Base-by-base conservation (phyloP, 2,888 invertebrate species). In the Galerucella nymphaeae region DNA sequence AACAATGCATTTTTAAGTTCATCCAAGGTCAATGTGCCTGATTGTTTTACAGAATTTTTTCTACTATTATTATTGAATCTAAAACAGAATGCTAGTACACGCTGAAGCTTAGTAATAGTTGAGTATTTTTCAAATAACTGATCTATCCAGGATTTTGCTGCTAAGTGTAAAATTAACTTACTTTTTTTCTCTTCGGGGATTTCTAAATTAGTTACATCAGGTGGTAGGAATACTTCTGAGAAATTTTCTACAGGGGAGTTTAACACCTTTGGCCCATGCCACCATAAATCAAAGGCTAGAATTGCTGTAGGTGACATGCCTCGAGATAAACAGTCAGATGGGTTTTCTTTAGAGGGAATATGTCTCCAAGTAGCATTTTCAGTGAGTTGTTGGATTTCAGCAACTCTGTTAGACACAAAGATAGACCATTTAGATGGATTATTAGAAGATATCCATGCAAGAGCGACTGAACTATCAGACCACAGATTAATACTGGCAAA, bases 351-450 rank as follows among this genome's bases (percentile, higher is more conserved):
- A 11, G 58, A 58, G 13, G 23, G 20, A 4, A 23, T 58, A 13
- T 58, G 58, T 58, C 59, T 30, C 59, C 14, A 59, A 13, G 59
- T 59, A 0, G 59, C 30, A 41, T 59, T 59, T 59, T n/a, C 38
- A 0, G 59, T 59, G n/a, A 38, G 13, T 30, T 59, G 38, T 66
- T 66, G 66, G 55, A 66, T 66, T 57, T 42, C 55, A 16, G 38
- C n/a, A 18, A 66, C 55, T 57, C 66, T 30, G 16, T 57, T 66
- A 41, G 55, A 30, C 13, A 66, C 57, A 57, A 66, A 66, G 9
- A 38, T 50, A 38, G 30, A 38, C 53, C 53, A 65, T 23, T 53
- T 30, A 55, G 53, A 53, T 8, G 57, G 57, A 30, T 66, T 53
- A 8, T 55, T 14, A 38, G 41, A 42, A n/a, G 30, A 30, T 57